Conservation (phyloP, 53 echinoderm and acorn worm genomes). For the Antedon mediterranea region DNA sequence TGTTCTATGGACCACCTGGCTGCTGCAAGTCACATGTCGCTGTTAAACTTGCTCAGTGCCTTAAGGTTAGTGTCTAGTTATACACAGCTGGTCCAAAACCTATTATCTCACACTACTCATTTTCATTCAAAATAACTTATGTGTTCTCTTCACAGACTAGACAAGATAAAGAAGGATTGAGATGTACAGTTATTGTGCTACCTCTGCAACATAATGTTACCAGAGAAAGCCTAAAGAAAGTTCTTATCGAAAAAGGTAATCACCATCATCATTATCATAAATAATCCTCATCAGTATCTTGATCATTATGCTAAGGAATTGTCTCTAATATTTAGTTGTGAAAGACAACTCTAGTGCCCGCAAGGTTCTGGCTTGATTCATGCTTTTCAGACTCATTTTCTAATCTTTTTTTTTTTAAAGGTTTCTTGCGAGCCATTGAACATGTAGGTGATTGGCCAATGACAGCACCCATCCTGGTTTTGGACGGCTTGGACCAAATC, state of each 20-base stretch:
- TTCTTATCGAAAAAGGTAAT: background rate
- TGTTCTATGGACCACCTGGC: slow-evolving; percentile 83
- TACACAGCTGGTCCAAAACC: too few species aligned
- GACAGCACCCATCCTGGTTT: slow-evolving; percentile 48
- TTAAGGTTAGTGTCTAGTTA: slow-evolving; percentile 56
- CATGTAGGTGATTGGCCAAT: slow-evolving; percentile 4
- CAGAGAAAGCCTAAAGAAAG: background rate
- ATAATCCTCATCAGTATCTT: too few species aligned
- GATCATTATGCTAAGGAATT: too few species aligned
- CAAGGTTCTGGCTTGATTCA: too few species aligned
- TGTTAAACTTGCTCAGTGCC: slow-evolving; percentile 49
- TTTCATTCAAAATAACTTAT: too few species aligned
- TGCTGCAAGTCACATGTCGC: slow-evolving; percentile 64
- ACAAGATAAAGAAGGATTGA: background rate
- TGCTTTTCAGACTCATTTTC: too few species aligned
- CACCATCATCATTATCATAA: too few species aligned
- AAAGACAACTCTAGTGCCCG: too few species aligned
- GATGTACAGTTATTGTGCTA: background rate
- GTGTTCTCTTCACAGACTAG: background rate
- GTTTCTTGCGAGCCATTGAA: background rate
- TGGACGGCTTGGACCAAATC: slow-evolving; percentile 66
- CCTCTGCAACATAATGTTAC: background rate
- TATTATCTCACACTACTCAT: too few species aligned
- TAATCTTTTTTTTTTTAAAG: background rate
- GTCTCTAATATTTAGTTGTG: too few species aligned